Base-by-base conservation (phyloP, 2,888 invertebrate species). In the Lochmaea capreae region DNA sequence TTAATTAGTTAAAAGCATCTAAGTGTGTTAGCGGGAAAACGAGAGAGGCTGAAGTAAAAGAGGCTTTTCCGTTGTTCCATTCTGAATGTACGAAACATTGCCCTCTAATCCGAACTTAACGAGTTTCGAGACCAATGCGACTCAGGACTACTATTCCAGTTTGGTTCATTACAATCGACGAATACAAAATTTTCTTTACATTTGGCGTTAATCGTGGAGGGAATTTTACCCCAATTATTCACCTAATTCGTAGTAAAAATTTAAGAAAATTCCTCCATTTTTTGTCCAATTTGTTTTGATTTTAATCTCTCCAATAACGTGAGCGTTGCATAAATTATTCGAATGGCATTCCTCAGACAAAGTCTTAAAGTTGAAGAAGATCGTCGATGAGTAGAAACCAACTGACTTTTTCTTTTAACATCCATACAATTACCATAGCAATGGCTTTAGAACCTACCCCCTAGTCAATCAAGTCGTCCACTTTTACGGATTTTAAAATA, bases 81-180 rank as follows among this genome's bases (percentile, higher is more conserved):
- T 78, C 71, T 74, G 72, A 78, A 79, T 79, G 77, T 77, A 84
- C 84, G 83, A 83, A 82, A 84, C 84, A 85, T 85, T 85, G 85
- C 84, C 83, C 83, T 84, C 83, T 87, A 87, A 87, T 87, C 87
- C 86, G 78, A 83, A 84, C 84, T 86, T 86, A 87, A 87, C 86
- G 86, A 86, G 86, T 85, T 86, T 84, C 83, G 81, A 82, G 80
- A 77, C 81, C 79, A 77, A 80, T 79, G 71, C 71, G 79, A 78
- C 78, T 79, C 78, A 79, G 75, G 62, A 65, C 75, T 66, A 65
- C 57, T 43, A 22, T 22, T 12, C 33, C n/a, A 65, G 16, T 70
- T 70, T 69, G 73, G 71, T 71, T 65, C 71, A 71, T 71, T 58
- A 71, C 65, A 69, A 54, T 54, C 18, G 18, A 54, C 3, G 18